A percentile compares a stretch with the other conserved stretches of the same genome.
Conservation (phyloP, 2,113 vertebrate species). For the Meriones unguiculatus region DNA sequence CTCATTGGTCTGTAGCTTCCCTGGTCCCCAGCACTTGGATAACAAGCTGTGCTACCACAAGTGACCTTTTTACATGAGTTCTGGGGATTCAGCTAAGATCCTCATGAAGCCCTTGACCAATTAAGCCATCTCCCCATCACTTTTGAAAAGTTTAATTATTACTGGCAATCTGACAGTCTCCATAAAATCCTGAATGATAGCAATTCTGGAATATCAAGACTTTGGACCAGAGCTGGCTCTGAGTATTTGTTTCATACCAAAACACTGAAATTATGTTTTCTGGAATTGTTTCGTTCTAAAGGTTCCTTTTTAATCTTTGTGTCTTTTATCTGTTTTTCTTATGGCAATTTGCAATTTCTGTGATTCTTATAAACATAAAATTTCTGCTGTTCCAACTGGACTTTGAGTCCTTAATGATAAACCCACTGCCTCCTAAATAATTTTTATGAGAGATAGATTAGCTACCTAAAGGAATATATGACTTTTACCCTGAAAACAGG, state of each 20-base stretch:
- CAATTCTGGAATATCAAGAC: not conserved
- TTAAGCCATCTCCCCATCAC: not conserved
- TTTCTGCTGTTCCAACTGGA: not conserved
- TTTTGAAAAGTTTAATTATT: not conserved
- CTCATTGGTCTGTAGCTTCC: not conserved
- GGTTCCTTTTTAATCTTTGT: not conserved
- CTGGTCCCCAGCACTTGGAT: not conserved
- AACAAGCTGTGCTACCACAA: not conserved
- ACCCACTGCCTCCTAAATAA: not conserved
- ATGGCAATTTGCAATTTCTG: not conserved
- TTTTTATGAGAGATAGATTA: not conserved
- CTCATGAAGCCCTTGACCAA: not conserved
- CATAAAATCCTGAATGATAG: not conserved
- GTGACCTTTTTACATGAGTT: not conserved
- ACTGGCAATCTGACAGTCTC: constrained; percentile 1
- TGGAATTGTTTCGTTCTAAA: not conserved
- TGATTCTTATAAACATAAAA: constrained; percentile 8
- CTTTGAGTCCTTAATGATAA: not conserved
- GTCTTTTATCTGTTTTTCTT: not conserved
- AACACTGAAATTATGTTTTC: not conserved
- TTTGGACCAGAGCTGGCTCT: not conserved
- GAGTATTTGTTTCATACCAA: constrained; percentile 28
- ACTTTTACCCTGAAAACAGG: not conserved
- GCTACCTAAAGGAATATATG: constrained; percentile 37
- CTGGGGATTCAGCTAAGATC: not conserved